Evolutionary conservation across 2,888 invertebrate genomes (phyloP), one percentile per base, ranked within the genome.

Genomic region (Drosophila pegasa): DNA sequence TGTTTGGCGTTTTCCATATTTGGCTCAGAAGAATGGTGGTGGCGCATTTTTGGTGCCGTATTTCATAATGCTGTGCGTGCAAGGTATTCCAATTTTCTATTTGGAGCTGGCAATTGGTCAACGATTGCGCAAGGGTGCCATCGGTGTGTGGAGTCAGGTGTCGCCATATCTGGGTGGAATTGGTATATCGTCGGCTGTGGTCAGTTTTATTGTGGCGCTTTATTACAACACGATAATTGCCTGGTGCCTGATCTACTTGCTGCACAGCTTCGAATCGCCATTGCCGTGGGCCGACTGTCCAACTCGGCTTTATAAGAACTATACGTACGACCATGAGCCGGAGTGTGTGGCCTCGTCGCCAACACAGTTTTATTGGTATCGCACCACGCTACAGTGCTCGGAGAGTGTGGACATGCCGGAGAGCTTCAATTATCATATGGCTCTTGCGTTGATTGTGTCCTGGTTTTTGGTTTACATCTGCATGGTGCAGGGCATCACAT

Each of bases 191-290:
- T 97, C 97, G 60, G 98, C 98, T 1, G 96, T 99, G 73, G 98
- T 99, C 33, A 98, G 98, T 1, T 98, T 98, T 93, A 97, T 98
- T 91, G 98, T 99, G 74, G 98, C 98, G 12, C 94, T 99, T 75
- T 99, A 99, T 93, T 99, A 99, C 93, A 99, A 99, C 93, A 98
- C 98, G 67, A 98, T 99, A 86, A 98, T 99, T 80, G 98, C 98
- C 68, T 99, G 99, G 99, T 98, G 98, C 91, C 94, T 98, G 90
- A 98, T 98, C 92, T 98, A 98, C 93, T 96, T 98, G 90, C 96
- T 96, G 78, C 97, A 97, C 94, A 98, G 98, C 92, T 98, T 98
- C 92, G 97, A 97, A 90, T 95, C 96, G 0, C 95, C 97, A 88
- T 92, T 98, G 84, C 98, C 98, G 8, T 98, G 98, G 98, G 93